Evolutionary conservation across 53 echinoderm and acorn worm species (phyloP), one percentile per base, ranked within the genome.

Genomic region (Zoroaster sp.): DNA sequence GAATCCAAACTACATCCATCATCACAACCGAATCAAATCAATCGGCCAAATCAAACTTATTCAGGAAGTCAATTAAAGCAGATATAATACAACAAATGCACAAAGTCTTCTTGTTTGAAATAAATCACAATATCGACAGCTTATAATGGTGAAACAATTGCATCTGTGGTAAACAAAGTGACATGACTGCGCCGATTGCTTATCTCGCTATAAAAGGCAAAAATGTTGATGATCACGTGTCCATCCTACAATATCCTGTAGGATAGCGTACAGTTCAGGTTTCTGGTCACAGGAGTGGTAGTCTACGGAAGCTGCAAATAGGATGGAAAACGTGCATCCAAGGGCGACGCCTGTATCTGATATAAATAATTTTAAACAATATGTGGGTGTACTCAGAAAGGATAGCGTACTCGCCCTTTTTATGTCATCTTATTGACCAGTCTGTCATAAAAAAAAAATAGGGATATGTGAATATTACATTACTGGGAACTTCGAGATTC

Each of bases 171-270:
- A n/a, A n/a, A n/a, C n/a, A n/a, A n/a, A n/a, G n/a, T n/a, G n/a
- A n/a, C n/a, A n/a, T 69, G 69, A 69, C 17, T 69, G 8, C 15
- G 36, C 69, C 25, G 73, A 39, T 40, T 3, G 41, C n/a, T 72
- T 72, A 72, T 72, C 73, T 72, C 20, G 41, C 73, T 72, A 72
- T 72, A 72, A 72, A 40, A 41, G 73, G 73, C n/a, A 40, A 6
- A 17, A 36, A 7, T 9, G 13, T 17, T 10, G 34, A 14, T 69
- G 34, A 8, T 13, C 69, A 34, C 36, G 35, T 36, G 69, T 36
- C 69, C 35, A 69, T 75, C 33, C 5, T 18, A 33, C 28, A 31
- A 47, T 74, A 47, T 35, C 32, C 31, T 74, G 8, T 75, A 8
- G 5, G 35, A 34, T 21, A 9, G 23, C 35, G 9, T 45, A 4